Evolutionary conservation across 30 jellyfish, hydroid and myxozoan species (phyloP), one percentile per base, ranked within the genome.

Genomic region (Rhopilema esculentum): DNA sequence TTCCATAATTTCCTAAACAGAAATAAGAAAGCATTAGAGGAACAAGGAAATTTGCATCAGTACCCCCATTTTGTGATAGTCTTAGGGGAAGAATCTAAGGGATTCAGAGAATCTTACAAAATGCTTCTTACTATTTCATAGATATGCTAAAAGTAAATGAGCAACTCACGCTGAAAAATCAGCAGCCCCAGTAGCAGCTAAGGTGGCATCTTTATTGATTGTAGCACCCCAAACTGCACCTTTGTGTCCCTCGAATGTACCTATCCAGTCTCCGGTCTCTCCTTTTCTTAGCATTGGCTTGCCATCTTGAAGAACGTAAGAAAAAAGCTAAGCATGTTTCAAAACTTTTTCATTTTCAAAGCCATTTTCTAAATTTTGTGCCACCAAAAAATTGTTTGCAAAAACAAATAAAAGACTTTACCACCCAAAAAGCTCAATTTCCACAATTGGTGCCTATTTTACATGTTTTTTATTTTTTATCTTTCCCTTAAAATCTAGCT

Each of bases 141-240:
- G 0, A 0, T 9, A 16, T 52, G 0, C 18, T 20, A 75, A 12
- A 21, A 17, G 25, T 18, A 21, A 52, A 67, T 63, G 9, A 69
- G 30, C 16, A 22, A 85, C 97, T 57, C 84, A 94, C 98, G 95
- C 97, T 66, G 98, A 73, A 74, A 88, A 94, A 79, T 94, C 98
- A 49, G 98, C 98, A 21, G 98, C 98, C n/a, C 96, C 98, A 16
- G 98, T 89, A 24, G 98, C 98, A 0, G 98, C 98, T 26, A 78
- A 71, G 8, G 92, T 69, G 24, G 98, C 97, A 62, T 88, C 75
- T 70, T 78, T 84, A 65, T 89, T 88, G 49, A 94, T 78, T 20
- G 97, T 94, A 16, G 98, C 98, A 77, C 98, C 93, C 95, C 97
- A 94, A 26, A 94, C 98, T 69, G 98, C 98, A 23, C 98, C 98